Percentiles rank a stretch among this genome's conserved stretches.
Conservation (phyloP, 2,888 invertebrate genomes). For the Ichneumoninae sp. region DNA sequence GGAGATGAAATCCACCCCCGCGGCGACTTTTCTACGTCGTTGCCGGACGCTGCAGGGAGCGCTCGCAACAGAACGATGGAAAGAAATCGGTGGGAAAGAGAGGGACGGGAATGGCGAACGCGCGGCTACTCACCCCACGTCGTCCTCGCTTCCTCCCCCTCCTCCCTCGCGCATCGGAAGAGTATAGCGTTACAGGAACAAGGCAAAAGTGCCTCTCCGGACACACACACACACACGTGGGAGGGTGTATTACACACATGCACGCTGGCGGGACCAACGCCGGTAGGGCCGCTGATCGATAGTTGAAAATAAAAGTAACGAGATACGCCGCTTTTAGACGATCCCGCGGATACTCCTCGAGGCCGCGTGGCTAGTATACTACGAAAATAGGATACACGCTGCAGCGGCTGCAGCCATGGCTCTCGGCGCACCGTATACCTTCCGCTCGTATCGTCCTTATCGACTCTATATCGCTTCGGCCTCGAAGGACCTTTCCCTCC, state of each 20-base stretch:
- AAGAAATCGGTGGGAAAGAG: conserved; percentile 8
- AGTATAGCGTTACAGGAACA: conserved; percentile 50
- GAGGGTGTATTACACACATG: conserved; percentile 4
- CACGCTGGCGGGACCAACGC: conserved; percentile 21
- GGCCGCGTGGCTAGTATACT: conserved; percentile 15
- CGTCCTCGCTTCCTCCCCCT: conserved; percentile 12
- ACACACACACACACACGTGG: neutral
- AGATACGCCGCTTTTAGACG: conserved; percentile 59
- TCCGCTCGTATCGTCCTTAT: conserved; percentile 16
- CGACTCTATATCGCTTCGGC: neutral
- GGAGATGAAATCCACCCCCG: conserved; percentile 73
- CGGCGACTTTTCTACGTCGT: conserved; percentile 62
- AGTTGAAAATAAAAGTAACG: conserved; percentile 64
- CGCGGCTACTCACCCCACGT: conserved; percentile 15
- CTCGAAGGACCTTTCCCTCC: neutral
- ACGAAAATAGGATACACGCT: conserved; percentile 14
- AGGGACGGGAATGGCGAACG: neutral
- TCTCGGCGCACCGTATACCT: conserved; percentile 11
- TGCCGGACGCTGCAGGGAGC: conserved; percentile 60
- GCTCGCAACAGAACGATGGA: conserved; percentile 29
- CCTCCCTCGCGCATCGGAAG: conserved; percentile 20
- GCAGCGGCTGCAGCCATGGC: neutral
- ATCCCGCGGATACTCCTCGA: conserved; percentile 41
- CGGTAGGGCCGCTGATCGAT: conserved; percentile 54
- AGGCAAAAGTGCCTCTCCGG: conserved; percentile 30